phyloP scores from a whole-genome alignment of 2,888 invertebrate species.

The Rotaria macrura region DNA sequence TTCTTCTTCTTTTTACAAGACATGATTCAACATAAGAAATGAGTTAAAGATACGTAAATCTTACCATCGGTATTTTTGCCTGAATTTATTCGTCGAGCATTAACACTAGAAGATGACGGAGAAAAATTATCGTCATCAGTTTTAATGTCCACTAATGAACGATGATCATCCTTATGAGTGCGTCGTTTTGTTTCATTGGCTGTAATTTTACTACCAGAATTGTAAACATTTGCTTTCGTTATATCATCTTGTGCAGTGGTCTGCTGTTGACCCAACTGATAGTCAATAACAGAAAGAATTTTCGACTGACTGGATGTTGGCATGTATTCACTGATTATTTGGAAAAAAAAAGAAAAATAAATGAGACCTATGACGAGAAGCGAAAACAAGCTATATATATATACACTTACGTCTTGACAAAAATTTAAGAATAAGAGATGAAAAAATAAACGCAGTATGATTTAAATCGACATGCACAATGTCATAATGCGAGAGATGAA shows the following conservation, averaged over 20 bases:
- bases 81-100: not conserved
- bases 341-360: not conserved
- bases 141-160: not conserved
- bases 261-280: not conserved
- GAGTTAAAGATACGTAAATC: too few relatives aligned
- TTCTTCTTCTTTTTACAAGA: not conserved
- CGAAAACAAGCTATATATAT: not conserved
- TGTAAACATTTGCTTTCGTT: not conserved
- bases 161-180: not conserved
- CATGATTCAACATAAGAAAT: not conserved
- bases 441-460: not conserved
- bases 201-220: not conserved
- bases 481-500: not conserved
- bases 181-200: not conserved
- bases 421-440: not conserved
- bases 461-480: not conserved
- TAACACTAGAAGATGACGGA: not conserved
- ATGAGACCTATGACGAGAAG: not conserved
- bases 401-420: not conserved
- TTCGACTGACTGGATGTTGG: conserved; percentile 2
- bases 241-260: not conserved
- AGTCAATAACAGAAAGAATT: conserved; percentile 2
- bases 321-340: not conserved
- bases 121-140: not conserved
- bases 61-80: not conserved